Percentiles rank a stretch among this genome's conserved stretches.
These are phyloP conservation scores for Protosalanx chinensis DNA, from an alignment of 2,797 vertebrate species.

Conservation along the genomic window DNA sequence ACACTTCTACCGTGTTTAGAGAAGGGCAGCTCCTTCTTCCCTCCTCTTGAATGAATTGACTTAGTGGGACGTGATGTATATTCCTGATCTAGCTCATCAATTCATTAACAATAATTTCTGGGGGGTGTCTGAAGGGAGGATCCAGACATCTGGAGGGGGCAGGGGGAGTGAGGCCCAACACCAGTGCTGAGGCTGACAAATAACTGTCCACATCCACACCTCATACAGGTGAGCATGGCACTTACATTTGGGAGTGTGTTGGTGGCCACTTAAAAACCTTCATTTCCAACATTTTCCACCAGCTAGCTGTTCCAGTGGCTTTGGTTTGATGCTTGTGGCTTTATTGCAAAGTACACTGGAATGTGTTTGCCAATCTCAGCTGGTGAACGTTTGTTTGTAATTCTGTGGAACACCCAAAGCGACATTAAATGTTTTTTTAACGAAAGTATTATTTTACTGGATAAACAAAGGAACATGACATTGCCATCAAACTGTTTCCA, in stretches of 20 bases:
- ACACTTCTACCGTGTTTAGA: no score
- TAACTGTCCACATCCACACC: slow-evolving; percentile 22
- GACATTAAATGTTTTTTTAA: slow-evolving; percentile 45
- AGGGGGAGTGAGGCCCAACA: background rate
- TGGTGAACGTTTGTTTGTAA: slow-evolving; percentile 43
- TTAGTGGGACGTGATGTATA: no score
- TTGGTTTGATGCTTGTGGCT: slow-evolving; percentile 38
- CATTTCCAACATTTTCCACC: slow-evolving; percentile 41
- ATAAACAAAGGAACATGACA: slow-evolving; percentile 69
- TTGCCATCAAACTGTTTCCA: slow-evolving; percentile 71
- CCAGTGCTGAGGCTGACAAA: slow-evolving; percentile 25
- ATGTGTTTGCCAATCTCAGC: slow-evolving; percentile 43
- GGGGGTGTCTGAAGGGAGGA: background rate
- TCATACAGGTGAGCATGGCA: slow-evolving; percentile 20
- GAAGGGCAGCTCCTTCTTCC: no score
- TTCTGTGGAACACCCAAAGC: slow-evolving; percentile 48
- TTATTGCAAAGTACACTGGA: slow-evolving; percentile 25
- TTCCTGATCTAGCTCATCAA: no score
- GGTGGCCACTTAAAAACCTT: slow-evolving; percentile 38
- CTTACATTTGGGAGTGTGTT: slow-evolving; percentile 55
- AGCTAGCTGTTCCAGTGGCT: slow-evolving; percentile 34
- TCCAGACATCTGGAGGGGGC: background rate
- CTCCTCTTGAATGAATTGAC: no score
- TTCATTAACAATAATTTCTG: no score
- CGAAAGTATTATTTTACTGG: slow-evolving; percentile 54